Conservation (phyloP, 2,797 vertebrate genomes). For the Ataeniobius toweri region DNA sequence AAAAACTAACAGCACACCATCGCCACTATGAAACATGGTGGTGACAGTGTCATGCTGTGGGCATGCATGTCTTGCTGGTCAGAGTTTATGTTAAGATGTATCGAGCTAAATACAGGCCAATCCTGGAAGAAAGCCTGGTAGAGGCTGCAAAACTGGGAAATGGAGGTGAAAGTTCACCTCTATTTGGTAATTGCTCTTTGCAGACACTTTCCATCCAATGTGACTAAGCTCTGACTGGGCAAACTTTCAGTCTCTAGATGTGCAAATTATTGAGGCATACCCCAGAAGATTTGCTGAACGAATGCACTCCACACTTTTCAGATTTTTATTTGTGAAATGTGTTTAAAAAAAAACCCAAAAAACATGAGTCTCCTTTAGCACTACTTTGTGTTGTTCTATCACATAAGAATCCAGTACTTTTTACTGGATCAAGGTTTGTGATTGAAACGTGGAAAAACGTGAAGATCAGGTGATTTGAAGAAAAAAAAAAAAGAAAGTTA, state of each 20-base stretch:
- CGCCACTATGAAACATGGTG: neutral
- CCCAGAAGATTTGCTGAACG: neutral
- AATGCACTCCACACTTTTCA: neutral
- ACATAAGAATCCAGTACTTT: neutral
- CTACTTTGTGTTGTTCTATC: neutral
- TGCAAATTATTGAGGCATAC: neutral
- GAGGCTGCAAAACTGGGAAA: neutral
- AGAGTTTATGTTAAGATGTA: neutral
- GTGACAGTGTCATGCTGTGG: neutral
- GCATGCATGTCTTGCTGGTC: neutral
- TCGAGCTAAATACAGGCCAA: neutral
- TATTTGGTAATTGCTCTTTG: neutral
- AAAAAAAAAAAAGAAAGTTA: neutral
- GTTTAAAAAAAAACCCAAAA: neutral
- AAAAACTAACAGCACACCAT: neutral
- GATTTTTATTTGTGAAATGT: neutral
- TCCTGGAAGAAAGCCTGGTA: neutral
- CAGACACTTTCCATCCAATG: neutral
- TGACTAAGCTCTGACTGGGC: neutral
- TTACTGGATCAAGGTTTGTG: neutral
- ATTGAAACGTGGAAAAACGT: neutral
- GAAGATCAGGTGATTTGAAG: neutral
- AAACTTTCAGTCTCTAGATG: neutral
- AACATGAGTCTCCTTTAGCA: neutral
- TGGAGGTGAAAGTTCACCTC: too few relatives aligned